These are phyloP conservation scores for Brenthis hecate DNA, from an alignment of 2,888 invertebrate species.

Conservation along the genomic window DNA sequence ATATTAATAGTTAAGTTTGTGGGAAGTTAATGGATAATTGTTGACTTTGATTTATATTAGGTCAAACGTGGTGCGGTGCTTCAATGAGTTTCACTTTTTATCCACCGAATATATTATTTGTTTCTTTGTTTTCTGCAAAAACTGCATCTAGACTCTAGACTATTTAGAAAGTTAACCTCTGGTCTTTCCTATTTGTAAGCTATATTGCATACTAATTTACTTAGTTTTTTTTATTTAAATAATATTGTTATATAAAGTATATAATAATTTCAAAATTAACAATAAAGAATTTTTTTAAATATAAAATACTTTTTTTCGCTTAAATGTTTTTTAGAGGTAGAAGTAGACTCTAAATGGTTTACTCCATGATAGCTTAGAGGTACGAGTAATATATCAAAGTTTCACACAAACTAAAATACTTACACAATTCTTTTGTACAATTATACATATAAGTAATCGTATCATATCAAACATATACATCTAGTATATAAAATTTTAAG, in stretches of 20 bases:
- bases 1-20: constrained; percentile 43
- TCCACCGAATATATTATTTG: neutral
- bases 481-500: neutral
- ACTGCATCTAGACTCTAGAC: neutral
- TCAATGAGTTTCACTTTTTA: neutral
- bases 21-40: constrained; percentile 26
- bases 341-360: neutral
- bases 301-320: too few relatives aligned
- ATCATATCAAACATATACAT: neutral
- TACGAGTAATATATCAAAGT: neutral
- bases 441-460: neutral
- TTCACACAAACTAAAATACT: neutral
- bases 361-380: neutral
- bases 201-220: too few relatives aligned
- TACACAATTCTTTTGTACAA: neutral
- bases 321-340: too few relatives aligned
- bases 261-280: too few relatives aligned
- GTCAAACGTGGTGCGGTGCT: neutral
- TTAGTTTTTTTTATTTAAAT: too few relatives aligned
- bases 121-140: neutral
- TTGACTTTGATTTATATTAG: constrained; percentile 16
- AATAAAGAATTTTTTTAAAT: too few relatives aligned
- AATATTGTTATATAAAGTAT: too few relatives aligned
- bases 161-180: neutral
- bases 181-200: too few relatives aligned